Evolutionary conservation across 2,888 invertebrate genomes (phyloP).

Genomic region (Mythimna loreyi): DNA sequence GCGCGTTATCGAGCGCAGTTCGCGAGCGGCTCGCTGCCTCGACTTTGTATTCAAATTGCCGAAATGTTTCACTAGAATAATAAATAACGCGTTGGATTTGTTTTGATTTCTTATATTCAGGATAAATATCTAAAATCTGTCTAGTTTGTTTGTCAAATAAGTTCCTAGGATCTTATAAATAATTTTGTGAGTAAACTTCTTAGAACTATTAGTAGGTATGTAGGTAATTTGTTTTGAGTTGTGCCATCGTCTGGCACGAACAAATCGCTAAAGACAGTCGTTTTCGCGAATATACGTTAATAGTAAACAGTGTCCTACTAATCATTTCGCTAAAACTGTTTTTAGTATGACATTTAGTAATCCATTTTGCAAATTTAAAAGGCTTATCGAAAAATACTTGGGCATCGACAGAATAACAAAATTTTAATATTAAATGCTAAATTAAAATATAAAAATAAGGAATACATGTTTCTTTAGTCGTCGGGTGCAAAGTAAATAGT

Average conservation of each 20-base stretch:
- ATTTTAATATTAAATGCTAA: no score
- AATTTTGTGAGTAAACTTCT: slow-evolving; percentile 19
- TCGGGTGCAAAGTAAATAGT: no score
- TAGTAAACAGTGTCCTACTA: slow-evolving; percentile 17
- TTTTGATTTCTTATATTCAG: slow-evolving; percentile 52
- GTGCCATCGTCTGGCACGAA: slow-evolving; percentile 27
- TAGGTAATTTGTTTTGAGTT: slow-evolving; percentile 38
- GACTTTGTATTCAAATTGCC: slow-evolving; percentile 83
- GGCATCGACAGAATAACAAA: neutral
- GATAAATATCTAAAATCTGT: slow-evolving; percentile 18
- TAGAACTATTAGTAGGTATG: slow-evolving; percentile 28
- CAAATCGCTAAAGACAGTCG: slow-evolving; percentile 46
- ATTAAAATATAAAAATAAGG: no score
- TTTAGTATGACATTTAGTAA: neutral
- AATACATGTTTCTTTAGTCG: no score
- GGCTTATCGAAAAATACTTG: neutral
- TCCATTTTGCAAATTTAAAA: neutral
- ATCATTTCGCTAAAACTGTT: slow-evolving; percentile 15
- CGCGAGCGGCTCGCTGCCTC: slow-evolving; percentile 64
- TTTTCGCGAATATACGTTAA: slow-evolving; percentile 27
- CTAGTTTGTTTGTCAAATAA: slow-evolving; percentile 10
- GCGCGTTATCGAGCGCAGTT: slow-evolving; percentile 83
- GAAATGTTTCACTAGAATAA: slow-evolving; percentile 58
- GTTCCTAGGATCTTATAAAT: slow-evolving; percentile 17
- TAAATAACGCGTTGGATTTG: slow-evolving; percentile 47